Conservation (phyloP, 2,113 vertebrate species). For the Monopterus albus region DNA sequence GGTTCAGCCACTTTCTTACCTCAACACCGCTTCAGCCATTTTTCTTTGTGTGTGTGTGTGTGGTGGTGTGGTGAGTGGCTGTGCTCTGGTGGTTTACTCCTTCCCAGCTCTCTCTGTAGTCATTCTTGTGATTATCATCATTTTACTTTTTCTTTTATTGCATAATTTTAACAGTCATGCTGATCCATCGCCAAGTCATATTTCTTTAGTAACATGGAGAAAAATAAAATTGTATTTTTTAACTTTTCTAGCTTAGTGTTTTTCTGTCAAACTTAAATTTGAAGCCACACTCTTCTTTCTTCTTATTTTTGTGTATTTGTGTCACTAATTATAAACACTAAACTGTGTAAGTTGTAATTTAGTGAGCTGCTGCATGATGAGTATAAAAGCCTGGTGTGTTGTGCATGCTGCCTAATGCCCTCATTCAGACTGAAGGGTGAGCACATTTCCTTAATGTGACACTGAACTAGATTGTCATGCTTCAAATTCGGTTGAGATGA, state of each 20-base stretch:
- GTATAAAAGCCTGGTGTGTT: slow-evolving; percentile 20
- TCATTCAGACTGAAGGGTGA: slow-evolving; percentile 66
- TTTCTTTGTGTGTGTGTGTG: slow-evolving; percentile 29
- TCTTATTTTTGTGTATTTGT: background rate
- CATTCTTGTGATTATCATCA: slow-evolving; percentile 49
- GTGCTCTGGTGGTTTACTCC: slow-evolving; percentile 46
- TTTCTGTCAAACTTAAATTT: background rate
- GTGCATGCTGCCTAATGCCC: slow-evolving; percentile 45
- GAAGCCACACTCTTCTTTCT: background rate
- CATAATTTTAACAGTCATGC: slow-evolving; percentile 29
- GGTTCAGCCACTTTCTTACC: background rate
- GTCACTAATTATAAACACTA: background rate
- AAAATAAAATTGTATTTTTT: slow-evolving; percentile 1
- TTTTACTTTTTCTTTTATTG: slow-evolving; percentile 36
- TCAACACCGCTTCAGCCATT: no score
- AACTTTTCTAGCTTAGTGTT: background rate
- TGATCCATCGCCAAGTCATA: slow-evolving; percentile 33
- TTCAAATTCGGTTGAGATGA: slow-evolving; percentile 55
- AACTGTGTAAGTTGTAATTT: background rate
- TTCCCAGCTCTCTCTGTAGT: slow-evolving; percentile 32
- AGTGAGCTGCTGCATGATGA: background rate
- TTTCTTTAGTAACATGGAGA: slow-evolving; percentile 11
- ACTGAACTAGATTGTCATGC: slow-evolving; percentile 71
- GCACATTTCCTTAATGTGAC: slow-evolving; percentile 68
- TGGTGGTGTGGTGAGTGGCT: slow-evolving; percentile 44